Evolutionary conservation across 64 coral and sea anemone species (phyloP).

Genomic region (Cladopsammia gracilis): DNA sequence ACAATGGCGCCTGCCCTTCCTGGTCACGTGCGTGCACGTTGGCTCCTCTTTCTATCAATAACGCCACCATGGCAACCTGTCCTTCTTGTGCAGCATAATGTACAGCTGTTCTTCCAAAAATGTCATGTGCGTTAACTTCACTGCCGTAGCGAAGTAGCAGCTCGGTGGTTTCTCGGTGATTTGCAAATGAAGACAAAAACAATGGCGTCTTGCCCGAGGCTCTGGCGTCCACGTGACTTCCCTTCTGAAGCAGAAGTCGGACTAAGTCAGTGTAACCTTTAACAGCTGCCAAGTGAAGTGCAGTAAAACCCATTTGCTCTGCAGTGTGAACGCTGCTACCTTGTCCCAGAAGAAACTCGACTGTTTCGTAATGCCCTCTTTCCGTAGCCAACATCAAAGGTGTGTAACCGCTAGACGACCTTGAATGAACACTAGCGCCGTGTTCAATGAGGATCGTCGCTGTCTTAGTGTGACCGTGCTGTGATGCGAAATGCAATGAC

Average conservation of each 20-base stretch:
- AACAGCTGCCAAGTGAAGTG: conserved; percentile 77
- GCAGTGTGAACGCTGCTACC: conserved; percentile 70
- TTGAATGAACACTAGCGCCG: conserved; percentile 73
- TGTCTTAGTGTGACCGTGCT: conserved; percentile 76
- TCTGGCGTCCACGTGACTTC: conserved; percentile 77
- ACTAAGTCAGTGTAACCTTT: conserved; percentile 74
- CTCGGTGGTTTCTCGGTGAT: conserved; percentile 64
- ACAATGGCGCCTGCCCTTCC: conserved; percentile 84
- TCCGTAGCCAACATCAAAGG: conserved; percentile 74
- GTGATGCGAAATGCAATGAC: conserved; percentile 73
- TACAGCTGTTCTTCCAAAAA: conserved; percentile 86
- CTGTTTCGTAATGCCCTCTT: conserved; percentile 74
- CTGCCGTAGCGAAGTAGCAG: conserved; percentile 76
- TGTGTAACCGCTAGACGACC: conserved; percentile 73
- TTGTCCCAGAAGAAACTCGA: conserved; percentile 60
- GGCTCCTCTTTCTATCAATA: conserved; percentile 61
- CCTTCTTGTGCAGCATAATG: conserved; percentile 92
- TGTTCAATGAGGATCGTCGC: conserved; percentile 67
- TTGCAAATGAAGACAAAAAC: conserved; percentile 70
- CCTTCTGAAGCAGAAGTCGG: conserved; percentile 66
- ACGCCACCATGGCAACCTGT: conserved; percentile 64
- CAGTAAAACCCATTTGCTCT: conserved; percentile 85
- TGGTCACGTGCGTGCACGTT: conserved; percentile 76
- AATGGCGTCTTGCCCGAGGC: conserved; percentile 87
- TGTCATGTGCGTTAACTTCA: conserved; percentile 79